These are phyloP conservation scores for Jaculus jaculus DNA, from an alignment of 2,113 vertebrate genomes.

Conservation along the genomic window DNA sequence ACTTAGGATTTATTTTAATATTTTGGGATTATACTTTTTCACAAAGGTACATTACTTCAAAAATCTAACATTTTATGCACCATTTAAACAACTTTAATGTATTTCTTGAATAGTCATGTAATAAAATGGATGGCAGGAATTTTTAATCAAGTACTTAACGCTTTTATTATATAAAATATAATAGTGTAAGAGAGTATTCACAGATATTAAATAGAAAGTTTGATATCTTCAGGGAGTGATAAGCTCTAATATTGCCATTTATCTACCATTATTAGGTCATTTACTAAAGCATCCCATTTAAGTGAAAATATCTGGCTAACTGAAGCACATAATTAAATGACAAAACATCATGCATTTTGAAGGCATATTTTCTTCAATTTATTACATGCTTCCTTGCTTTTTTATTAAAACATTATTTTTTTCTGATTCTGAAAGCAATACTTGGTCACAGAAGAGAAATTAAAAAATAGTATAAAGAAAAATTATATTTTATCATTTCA, in stretches of 20 bases:
- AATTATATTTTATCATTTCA: not conserved
- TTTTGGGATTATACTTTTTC: not conserved
- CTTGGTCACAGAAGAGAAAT: not conserved
- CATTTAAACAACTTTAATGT: not conserved
- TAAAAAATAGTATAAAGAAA: not conserved
- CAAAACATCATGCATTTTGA: not conserved
- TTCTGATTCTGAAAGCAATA: not conserved
- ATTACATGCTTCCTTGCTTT: not conserved
- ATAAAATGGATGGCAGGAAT: not conserved
- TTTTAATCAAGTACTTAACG: not conserved
- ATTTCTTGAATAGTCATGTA: not conserved
- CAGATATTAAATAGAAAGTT: not conserved
- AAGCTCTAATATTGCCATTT: not conserved
- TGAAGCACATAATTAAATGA: not conserved
- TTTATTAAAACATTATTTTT: conserved; percentile 1
- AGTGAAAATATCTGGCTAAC: not conserved
- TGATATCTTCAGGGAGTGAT: not conserved
- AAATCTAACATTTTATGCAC: not conserved
- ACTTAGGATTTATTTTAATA: not conserved
- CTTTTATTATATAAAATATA: conserved; percentile 45
- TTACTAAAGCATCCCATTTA: not conserved
- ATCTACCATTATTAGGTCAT: not conserved
- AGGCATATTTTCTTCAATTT: not conserved
- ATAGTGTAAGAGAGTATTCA: not conserved
- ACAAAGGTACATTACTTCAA: not conserved